Evolutionary conservation across 2,113 vertebrate genomes (phyloP), one percentile per base, ranked within the genome.

Genomic region (Etia nguti): DNA sequence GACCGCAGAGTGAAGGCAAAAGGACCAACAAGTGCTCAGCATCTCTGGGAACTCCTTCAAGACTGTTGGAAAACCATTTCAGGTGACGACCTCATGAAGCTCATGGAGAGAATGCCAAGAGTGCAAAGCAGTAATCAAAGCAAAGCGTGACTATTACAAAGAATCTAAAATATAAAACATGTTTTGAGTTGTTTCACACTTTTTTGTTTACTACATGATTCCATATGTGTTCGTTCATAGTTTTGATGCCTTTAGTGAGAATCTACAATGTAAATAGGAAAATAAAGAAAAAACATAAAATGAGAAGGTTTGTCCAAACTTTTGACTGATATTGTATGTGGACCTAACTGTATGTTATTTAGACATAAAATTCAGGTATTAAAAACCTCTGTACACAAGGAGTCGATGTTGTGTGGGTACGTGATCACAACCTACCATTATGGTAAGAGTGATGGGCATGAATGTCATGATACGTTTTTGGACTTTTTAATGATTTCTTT

Each of bases 401-500:
- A 57, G 26, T 59, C 2, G 2, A 9, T 59, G 56, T 29, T 29
- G 54, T 55, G 54, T 24, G 10, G n/a, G 54, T 2, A 22, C 11
- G n/a, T 24, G 55, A 59, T 59, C 56, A 16, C 56, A 59, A 31
- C 4, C 56, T 4, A 24, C 54, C 10, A 2, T 56, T 56, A 22
- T 0, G 2, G 3, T 56, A 12, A 56, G 6, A 0, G 24, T 57
- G 54, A 56, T 56, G 2, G 54, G 11, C 54, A 56, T 7, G 54
- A 24, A 56, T 11, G n/a, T 56, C 54, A 56, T 24, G 54, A 22
- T 24, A 56, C n/a, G 2, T 56, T 56, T 56, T 56, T n/a, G 54
- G 54, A 0, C n/a, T 55, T 56, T 56, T 56, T 56, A 56, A 56
- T 6, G 3, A 55, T 55, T 22, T 55, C 54, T 24, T 55, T 55